Evolutionary conservation across 2,888 invertebrate genomes (phyloP), one percentile per base, ranked within the genome.

Genomic region (Tenthredo livida): DNA sequence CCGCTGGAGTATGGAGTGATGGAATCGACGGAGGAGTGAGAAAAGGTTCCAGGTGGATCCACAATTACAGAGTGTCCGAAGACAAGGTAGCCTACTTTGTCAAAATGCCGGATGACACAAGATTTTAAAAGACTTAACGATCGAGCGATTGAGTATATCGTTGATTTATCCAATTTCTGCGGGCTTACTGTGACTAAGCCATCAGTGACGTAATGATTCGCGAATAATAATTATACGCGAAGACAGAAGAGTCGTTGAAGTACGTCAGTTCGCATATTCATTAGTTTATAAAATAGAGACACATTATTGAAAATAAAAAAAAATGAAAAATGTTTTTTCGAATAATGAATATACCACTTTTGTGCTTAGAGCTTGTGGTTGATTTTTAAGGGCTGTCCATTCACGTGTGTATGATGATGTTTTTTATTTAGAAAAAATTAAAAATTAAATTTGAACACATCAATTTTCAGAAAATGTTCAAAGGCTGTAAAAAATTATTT

Each of bases 1-100:
- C 98, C 0, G 96, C 96, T 40, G 99, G 98, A 0, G 97, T 98
- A 0, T 99, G 99, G 99, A 97, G 96, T 90, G 98, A 98, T 91
- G 98, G 98, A 17, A 97, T 98, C 88, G 97, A 98, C 92, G 97
- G 97, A 0, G 97, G 97, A 37, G 94, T 97, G 67, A 95, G 97
- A 54, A 98, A 98, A 90, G 98, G 98, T 0, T 97, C 96, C 88
- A 95, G 98, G 86, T 98, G 98, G 98, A 97, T 98, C 91, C 98
- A 98, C 91, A 97, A 97, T 90, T 98, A 98, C 92, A 95, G 95
- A 89, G 97, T 98, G 12, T 96, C 97, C 12, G 95, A 96, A 84
- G 95, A 97, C 88, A 96, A 97, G 92, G 96, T 98, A 15, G 97
- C 98, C 0, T 97, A 96, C 93, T 98, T 98, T 92, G 95, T 97